Percentiles rank a stretch among this genome's conserved stretches.
Evolutionary conservation across 2,888 invertebrate species (phyloP).

Genomic region (Leucozona laternaria): DNA sequence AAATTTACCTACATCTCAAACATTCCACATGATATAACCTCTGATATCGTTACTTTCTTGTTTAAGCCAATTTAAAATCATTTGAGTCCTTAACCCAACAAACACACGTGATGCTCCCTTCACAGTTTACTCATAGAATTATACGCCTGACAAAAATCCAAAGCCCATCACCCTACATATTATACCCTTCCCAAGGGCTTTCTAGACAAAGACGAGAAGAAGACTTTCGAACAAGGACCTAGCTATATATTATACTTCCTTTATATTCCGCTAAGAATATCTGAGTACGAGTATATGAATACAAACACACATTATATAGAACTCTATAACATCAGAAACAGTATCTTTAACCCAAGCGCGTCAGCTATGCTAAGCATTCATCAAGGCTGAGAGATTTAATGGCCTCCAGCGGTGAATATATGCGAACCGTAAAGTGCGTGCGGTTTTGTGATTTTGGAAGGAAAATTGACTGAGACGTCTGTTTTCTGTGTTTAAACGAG

Average conservation of each 20-base stretch:
- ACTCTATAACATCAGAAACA: conserved; percentile 18
- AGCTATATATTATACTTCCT: no score
- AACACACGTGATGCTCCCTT: conserved; percentile 24
- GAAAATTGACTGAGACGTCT: conserved; percentile 77
- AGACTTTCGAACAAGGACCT: conserved; percentile 55
- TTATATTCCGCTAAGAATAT: background rate
- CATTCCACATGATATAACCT: conserved; percentile 13
- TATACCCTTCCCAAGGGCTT: conserved; percentile 11
- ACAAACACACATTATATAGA: background rate
- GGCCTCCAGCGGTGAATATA: conserved; percentile 77
- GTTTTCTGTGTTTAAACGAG: conserved; percentile 16
- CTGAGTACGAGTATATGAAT: background rate
- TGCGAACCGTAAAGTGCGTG: conserved; percentile 77
- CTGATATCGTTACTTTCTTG: conserved; percentile 4
- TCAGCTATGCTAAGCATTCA: conserved; percentile 76
- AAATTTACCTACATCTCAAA: background rate
- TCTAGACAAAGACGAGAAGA: conserved; percentile 25
- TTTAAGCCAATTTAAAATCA: conserved; percentile 46
- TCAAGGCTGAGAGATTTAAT: conserved; percentile 78
- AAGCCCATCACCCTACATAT: background rate
- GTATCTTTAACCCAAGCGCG: conserved; percentile 63
- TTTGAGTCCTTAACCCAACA: conserved; percentile 51
- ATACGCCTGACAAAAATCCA: conserved; percentile 49
- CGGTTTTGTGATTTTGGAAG: conserved; percentile 77
- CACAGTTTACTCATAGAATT: conserved; percentile 54